phyloP scores from a whole-genome alignment of 2,888 invertebrate species.

The Harpagoxenus sublaevis region DNA sequence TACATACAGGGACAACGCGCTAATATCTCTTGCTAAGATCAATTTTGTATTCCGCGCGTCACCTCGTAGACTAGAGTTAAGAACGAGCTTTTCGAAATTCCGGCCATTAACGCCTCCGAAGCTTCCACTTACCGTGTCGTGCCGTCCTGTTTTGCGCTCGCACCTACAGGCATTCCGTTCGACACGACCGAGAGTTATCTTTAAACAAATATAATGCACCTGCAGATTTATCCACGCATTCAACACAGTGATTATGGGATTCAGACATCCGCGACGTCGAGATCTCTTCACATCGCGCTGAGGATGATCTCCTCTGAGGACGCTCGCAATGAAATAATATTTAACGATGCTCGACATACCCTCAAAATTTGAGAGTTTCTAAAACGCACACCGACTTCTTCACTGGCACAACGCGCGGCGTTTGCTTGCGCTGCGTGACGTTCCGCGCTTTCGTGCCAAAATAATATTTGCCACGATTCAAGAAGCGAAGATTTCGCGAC shows the following conservation, averaged over 20 bases:
- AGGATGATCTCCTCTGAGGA: not conserved
- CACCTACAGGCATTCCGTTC: slow-evolving; percentile 53
- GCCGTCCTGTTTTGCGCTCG: slow-evolving; percentile 58
- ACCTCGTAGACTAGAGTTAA: slow-evolving; percentile 82
- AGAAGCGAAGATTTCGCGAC: slow-evolving; percentile 14
- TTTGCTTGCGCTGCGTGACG: slow-evolving; percentile 31
- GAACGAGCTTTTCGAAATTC: slow-evolving; percentile 83
- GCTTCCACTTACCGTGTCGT: slow-evolving; percentile 58
- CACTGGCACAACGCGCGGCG: slow-evolving; percentile 25
- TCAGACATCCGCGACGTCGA: not conserved
- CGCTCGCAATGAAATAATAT: slow-evolving; percentile 37
- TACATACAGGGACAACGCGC: slow-evolving; percentile 66
- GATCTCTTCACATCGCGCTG: not conserved
- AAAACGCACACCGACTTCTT: slow-evolving; percentile 22
- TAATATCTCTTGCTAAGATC: slow-evolving; percentile 83
- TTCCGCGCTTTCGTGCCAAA: not conserved
- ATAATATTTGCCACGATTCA: slow-evolving; percentile 44
- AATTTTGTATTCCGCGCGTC: slow-evolving; percentile 84
- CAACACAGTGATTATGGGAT: not conserved
- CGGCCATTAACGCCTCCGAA: slow-evolving; percentile 76
- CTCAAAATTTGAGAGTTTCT: slow-evolving; percentile 15
- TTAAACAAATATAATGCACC: slow-evolving; percentile 32
- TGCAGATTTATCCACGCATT: slow-evolving; percentile 12
- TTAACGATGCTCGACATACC: not conserved
- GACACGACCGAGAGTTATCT: slow-evolving; percentile 28